Conservation (phyloP, 1,140 invertebrate species). For the Hyles euphorbiae region DNA sequence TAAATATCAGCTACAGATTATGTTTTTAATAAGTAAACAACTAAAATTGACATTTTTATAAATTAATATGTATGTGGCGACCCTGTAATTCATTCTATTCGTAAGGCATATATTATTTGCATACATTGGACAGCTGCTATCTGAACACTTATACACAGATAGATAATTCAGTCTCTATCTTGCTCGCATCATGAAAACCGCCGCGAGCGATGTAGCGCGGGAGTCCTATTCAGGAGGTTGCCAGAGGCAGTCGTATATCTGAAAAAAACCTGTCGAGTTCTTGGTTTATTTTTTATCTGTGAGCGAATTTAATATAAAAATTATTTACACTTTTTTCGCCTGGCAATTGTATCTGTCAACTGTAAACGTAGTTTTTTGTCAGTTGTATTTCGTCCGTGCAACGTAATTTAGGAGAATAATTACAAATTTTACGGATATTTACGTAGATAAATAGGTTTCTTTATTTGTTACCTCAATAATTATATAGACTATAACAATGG, state of each 20-base stretch:
- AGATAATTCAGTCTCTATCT: too few relatives aligned
- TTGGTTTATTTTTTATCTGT: neutral
- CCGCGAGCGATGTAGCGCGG: constrained; percentile 11
- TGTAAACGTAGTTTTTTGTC: constrained; percentile 1
- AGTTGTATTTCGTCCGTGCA: neutral
- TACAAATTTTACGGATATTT: too few relatives aligned
- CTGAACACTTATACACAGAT: too few relatives aligned
- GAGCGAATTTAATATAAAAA: neutral
- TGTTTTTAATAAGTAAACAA: too few relatives aligned
- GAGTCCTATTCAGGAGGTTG: constrained; percentile 28
- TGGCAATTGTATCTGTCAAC: constrained; percentile 25
- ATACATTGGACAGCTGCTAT: constrained; percentile 4
- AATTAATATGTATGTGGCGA: too few relatives aligned
- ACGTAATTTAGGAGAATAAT: too few relatives aligned
- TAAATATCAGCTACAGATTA: too few relatives aligned
- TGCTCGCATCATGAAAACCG: neutral
- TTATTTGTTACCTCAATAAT: too few relatives aligned
- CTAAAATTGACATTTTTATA: too few relatives aligned
- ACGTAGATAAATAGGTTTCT: too few relatives aligned
- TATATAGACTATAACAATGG: constrained; percentile 41
- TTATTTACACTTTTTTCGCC: constrained; percentile 13
- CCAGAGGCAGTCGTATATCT: constrained; percentile 17
- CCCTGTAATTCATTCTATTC: too few relatives aligned
- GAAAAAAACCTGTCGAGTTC: neutral
- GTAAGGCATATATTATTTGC: neutral